A percentile compares a stretch with the other conserved stretches of the same genome.
These are phyloP conservation scores for Cinclus mexicanus DNA, from an alignment of 2,113 vertebrate species.

Conservation along the genomic window DNA sequence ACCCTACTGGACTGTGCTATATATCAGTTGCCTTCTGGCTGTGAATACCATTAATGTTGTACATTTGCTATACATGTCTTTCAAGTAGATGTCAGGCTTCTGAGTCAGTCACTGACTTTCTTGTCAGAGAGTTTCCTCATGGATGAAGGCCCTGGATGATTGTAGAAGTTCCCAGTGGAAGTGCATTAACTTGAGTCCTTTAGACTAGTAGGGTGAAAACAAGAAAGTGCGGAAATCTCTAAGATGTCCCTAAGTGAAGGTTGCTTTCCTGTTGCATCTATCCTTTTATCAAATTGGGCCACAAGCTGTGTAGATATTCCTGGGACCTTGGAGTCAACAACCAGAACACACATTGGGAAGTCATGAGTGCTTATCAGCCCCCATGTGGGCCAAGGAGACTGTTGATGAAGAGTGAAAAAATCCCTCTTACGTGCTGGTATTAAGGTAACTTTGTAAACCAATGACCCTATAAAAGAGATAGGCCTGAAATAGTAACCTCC, in stretches of 20 bases:
- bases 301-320: background rate
- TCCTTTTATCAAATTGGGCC: background rate
- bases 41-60: background rate
- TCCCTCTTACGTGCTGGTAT: background rate
- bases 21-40: background rate
- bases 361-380: background rate
- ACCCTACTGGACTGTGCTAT: background rate
- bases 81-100: background rate
- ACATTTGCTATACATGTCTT: background rate
- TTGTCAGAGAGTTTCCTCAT: background rate
- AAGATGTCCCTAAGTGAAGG: background rate
- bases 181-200: background rate
- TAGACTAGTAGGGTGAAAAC: background rate
- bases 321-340: background rate
- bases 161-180: background rate
- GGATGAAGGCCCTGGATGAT: background rate
- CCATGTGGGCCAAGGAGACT: background rate
- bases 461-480: background rate
- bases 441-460: background rate
- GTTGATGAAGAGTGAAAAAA: background rate
- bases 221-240: background rate
- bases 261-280: background rate
- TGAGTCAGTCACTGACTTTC: background rate
- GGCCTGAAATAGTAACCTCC: slow-evolving; percentile 35
- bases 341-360: background rate